Percentiles rank a stretch among this genome's conserved stretches.
phyloP scores from a whole-genome alignment of 2,797 vertebrate species.

The Danio albolineatus region DNA sequence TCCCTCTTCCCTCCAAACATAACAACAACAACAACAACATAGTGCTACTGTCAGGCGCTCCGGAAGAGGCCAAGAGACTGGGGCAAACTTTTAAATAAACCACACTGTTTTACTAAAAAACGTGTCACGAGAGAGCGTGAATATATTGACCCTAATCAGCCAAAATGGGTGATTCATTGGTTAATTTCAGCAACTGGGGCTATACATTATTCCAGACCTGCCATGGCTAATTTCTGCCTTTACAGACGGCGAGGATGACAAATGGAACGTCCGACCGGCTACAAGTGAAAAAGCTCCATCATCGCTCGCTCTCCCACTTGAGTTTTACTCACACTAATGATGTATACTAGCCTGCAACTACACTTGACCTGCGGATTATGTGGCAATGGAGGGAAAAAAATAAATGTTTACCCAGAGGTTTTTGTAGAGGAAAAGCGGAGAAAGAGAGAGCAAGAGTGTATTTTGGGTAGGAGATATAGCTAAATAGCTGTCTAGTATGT shows the following conservation, averaged over 20 bases:
- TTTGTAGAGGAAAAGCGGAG: constrained; percentile 77
- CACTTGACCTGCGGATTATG: constrained; percentile 92
- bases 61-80: constrained; percentile 61
- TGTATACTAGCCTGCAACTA: constrained; percentile 95
- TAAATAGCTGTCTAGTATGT: constrained; percentile 38
- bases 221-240: constrained; percentile 80
- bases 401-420: constrained; percentile 77
- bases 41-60: constrained; percentile 45
- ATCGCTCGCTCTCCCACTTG: constrained; percentile 84
- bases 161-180: constrained; percentile 82
- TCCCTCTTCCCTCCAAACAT: constrained; percentile 20
- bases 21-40: constrained; percentile 39
- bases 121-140: constrained; percentile 76
- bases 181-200: constrained; percentile 79
- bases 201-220: constrained; percentile 82
- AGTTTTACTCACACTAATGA: constrained; percentile 96
- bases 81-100: constrained; percentile 77
- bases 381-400: constrained; percentile 67
- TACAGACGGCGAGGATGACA: constrained; percentile 80
- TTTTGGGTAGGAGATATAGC: neutral
- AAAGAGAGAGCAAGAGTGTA: constrained; percentile 26
- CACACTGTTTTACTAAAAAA: constrained; percentile 79
- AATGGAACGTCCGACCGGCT: constrained; percentile 87
- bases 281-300: constrained; percentile 88
- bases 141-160: constrained; percentile 81